Conservation (phyloP, 2,888 invertebrate genomes). For the Acrobasis suavella region DNA sequence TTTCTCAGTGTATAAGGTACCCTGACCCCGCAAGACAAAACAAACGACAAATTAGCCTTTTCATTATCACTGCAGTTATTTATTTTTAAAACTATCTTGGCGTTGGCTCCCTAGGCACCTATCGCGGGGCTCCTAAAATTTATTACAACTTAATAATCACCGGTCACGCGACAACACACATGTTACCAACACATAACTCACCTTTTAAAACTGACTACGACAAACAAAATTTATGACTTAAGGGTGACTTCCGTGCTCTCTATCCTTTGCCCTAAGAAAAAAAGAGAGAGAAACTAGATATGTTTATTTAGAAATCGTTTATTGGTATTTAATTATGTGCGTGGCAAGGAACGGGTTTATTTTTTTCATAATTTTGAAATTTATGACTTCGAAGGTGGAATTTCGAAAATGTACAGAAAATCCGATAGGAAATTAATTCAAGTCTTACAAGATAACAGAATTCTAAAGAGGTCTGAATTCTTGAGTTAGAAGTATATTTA, state of each 20-base stretch:
- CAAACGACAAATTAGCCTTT: constrained; percentile 11
- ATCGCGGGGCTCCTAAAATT: constrained; percentile 66
- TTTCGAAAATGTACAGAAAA: constrained; percentile 38
- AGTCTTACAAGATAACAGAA: constrained; percentile 23
- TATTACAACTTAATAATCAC: constrained; percentile 78
- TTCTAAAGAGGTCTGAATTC: constrained; percentile 3
- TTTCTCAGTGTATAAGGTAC: neutral
- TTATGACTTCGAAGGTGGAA: constrained; percentile 37
- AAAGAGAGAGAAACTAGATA: constrained; percentile 42
- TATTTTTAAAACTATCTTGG: constrained; percentile 20
- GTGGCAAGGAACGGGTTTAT: constrained; percentile 36
- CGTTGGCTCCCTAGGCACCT: constrained; percentile 49
- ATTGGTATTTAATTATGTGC: constrained; percentile 72
- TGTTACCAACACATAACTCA: constrained; percentile 66
- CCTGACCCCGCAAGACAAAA: constrained; percentile 6
- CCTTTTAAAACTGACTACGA: constrained; percentile 50
- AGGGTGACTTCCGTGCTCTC: constrained; percentile 56
- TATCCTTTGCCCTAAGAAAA: constrained; percentile 35
- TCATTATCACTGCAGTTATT: constrained; percentile 21
- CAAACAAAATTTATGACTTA: constrained; percentile 70
- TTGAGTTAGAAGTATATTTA: constrained; percentile 4
- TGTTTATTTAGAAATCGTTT: constrained; percentile 71
- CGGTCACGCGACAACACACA: constrained; percentile 72
- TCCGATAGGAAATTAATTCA: constrained; percentile 26
- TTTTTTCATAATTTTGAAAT: constrained; percentile 36